Percentiles rank a stretch among this genome's conserved stretches.
Evolutionary conservation across 1,140 invertebrate genomes (phyloP).

Genomic region (Orchesella cincta): DNA sequence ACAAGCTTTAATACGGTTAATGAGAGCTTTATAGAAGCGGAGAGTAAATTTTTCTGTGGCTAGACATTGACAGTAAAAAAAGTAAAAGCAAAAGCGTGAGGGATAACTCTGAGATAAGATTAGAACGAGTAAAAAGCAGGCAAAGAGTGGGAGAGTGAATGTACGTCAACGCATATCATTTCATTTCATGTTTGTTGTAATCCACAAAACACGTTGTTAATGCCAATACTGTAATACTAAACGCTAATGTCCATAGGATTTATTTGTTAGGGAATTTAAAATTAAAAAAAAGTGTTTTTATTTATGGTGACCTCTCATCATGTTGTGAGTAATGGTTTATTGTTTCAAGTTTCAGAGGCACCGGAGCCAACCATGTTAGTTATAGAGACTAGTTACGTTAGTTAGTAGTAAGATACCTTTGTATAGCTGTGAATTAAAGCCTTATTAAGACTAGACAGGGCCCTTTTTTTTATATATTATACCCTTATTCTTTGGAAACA

Average conservation of each 20-base stretch:
- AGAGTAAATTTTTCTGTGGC: neutral
- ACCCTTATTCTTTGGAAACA: neutral
- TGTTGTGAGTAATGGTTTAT: neutral
- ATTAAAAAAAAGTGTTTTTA: neutral
- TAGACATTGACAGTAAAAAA: neutral
- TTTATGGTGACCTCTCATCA: neutral
- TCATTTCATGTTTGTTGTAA: neutral
- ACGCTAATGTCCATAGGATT: neutral
- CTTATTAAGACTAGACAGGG: neutral
- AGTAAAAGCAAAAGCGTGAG: neutral
- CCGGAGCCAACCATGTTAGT: neutral
- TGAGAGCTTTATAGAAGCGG: neutral
- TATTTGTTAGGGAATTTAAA: neutral
- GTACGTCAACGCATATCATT: constrained; percentile 2
- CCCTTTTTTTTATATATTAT: neutral
- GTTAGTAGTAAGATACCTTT: neutral
- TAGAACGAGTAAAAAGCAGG: neutral
- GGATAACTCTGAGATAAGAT: neutral
- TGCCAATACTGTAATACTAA: neutral
- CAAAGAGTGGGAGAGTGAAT: neutral
- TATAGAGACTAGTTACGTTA: neutral
- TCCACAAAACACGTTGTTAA: neutral
- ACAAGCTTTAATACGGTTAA: neutral
- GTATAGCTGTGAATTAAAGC: constrained; percentile 13
- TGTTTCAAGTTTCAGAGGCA: neutral